Percentiles rank a stretch among this genome's conserved stretches.
phyloP scores from a whole-genome alignment of 2,113 vertebrate species.

The Xiphophorus couchianus region DNA sequence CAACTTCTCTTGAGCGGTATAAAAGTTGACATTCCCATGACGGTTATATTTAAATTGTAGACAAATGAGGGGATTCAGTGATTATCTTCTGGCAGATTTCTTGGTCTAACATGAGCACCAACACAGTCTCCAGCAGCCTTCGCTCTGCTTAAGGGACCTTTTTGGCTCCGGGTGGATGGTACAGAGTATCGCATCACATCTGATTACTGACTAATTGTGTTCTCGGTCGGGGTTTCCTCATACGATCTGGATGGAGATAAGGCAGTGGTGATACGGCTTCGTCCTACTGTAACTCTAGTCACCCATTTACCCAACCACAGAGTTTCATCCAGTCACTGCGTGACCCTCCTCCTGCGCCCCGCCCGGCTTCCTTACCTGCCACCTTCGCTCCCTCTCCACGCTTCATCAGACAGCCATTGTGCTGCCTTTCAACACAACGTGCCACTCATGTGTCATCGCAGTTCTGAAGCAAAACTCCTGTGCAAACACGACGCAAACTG shows the following conservation, averaged over 20 bases:
- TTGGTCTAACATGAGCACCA: neutral
- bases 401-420: slow-evolving; percentile 13
- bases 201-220: slow-evolving; percentile 66
- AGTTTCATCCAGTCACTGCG: slow-evolving; percentile 28
- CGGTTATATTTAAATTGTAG: no score
- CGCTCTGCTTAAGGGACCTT: slow-evolving; percentile 23
- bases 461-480: slow-evolving; percentile 6
- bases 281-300: slow-evolving; percentile 61
- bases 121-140: slow-evolving; percentile 11
- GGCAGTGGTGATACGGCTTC: slow-evolving; percentile 49
- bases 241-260: slow-evolving; percentile 48
- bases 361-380: slow-evolving; percentile 23
- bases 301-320: slow-evolving; percentile 38
- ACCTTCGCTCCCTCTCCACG: neutral
- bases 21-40: no score
- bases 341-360: slow-evolving; percentile 16
- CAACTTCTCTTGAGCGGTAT: no score
- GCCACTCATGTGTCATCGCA: slow-evolving; percentile 21
- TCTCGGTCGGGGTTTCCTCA: slow-evolving; percentile 58
- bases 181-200: slow-evolving; percentile 54
- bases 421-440: slow-evolving; percentile 9
- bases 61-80: neutral
- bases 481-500: slow-evolving; percentile 1
- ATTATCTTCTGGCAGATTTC: neutral
- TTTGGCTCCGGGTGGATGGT: slow-evolving; percentile 30